Evolutionary conservation across 2,797 vertebrate species (phyloP).

Genomic region (Thaleichthys pacificus): DNA sequence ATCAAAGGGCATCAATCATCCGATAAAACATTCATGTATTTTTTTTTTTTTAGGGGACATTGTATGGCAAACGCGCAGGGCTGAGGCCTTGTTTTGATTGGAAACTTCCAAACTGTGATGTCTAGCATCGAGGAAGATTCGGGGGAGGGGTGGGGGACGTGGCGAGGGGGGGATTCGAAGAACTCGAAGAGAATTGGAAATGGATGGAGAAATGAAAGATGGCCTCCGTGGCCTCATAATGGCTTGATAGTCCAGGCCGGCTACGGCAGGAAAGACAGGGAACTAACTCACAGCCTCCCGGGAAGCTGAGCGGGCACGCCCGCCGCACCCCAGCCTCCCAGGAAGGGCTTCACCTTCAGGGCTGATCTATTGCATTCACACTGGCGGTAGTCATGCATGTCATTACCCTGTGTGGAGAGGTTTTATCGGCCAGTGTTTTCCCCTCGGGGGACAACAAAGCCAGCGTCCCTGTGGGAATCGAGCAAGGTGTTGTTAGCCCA

Average conservation of each 20-base stretch:
- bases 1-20: background rate
- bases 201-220: too few species aligned
- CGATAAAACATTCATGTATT: too few species aligned
- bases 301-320: slow-evolving; percentile 30
- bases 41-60: background rate
- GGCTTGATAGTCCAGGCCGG: slow-evolving; percentile 34
- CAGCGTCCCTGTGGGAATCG: slow-evolving; percentile 9
- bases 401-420: slow-evolving; percentile 54
- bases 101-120: slow-evolving; percentile 1
- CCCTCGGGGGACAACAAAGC: slow-evolving; percentile 34
- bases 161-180: too few species aligned
- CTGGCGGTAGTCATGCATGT: slow-evolving; percentile 62
- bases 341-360: slow-evolving; percentile 54
- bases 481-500: slow-evolving; percentile 20
- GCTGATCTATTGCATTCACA: slow-evolving; percentile 50
- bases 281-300: slow-evolving; percentile 59
- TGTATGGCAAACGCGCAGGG: background rate
- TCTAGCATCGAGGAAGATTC: too few species aligned
- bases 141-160: too few species aligned
- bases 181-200: too few species aligned
- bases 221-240: slow-evolving; percentile 60
- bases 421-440: slow-evolving; percentile 57
- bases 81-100: background rate
- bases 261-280: slow-evolving; percentile 44
- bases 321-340: slow-evolving; percentile 38